Base-by-base conservation (phyloP, 2,888 invertebrate genomes). In the Acleris literana region DNA sequence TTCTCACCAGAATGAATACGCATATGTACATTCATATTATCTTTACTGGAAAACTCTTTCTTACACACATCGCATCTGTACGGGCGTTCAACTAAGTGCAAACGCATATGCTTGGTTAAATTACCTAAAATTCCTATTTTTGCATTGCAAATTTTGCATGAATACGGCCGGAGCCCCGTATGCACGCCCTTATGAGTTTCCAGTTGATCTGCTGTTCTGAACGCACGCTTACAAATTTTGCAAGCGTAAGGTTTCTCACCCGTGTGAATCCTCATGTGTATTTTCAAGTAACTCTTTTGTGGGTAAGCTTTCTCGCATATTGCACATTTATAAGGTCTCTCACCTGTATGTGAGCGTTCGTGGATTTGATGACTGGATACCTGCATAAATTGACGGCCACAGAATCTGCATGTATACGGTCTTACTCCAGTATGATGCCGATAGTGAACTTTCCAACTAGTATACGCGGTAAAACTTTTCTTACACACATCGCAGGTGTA, bases 101-200 rank as follows among this genome's bases (percentile, higher is more conserved):
- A 78, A 0, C 82, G 75, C 90, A 90, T 90, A 70, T 91, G 91
- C 43, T 90, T 90, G 0, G 90, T 84, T 7, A 91, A 67, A 71
- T 90, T 90, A 0, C 39, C 39, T 39, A 39, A 39, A 39, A 39
- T 13, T 13, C 88, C 87, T 9, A 91, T 88, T 57, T 92, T 89
- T 39, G 91, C 92, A 48, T 90, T 88, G 59, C 92, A 92, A 2
- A 92, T 76, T 62, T 90, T 89, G 62, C 92, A 92, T 0, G 89
- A 88, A 48, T 88, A 90, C 0, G 89, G 85, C 49, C 89, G 90
- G 0, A 87, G 68, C 0, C 91, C 92, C 0, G 86, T 88, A n/a
- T 92, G 92, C 0, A 88, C 82, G 0, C 88, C 68, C 83, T 85
- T 82, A 64, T 92, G 92, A 0, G 88, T 64, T 71, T 91, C 91